Percentiles rank a stretch among this genome's conserved stretches.
These are phyloP conservation scores for Amphiprion clarkii DNA, from an alignment of 2,797 vertebrate genomes.

Conservation along the genomic window DNA sequence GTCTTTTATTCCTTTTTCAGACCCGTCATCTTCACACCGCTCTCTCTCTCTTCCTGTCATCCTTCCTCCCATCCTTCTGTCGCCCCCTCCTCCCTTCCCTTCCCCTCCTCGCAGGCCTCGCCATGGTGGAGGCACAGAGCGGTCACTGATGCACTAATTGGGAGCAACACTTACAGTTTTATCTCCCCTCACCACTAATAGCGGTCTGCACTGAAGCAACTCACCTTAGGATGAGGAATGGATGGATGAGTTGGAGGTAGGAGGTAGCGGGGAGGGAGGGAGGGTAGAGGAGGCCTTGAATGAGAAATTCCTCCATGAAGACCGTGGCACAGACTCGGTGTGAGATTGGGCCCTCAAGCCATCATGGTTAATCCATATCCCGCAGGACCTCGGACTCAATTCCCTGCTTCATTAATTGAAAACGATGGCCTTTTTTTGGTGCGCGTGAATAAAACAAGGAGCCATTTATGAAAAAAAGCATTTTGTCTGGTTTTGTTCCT, in stretches of 20 bases:
- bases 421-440: conserved; percentile 88
- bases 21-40: conserved; percentile 25
- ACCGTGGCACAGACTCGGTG: conserved; percentile 63
- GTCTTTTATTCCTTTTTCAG: conserved; percentile 52
- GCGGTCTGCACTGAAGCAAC: conserved; percentile 90
- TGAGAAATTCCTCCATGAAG: conserved; percentile 87
- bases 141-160: conserved; percentile 99
- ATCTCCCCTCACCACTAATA: conserved; percentile 97
- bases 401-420: conserved; percentile 99
- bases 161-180: conserved; percentile 99
- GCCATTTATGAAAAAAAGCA: conserved; percentile 64
- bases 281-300: conserved; percentile 81
- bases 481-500: conserved; percentile 80
- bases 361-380: conserved; percentile 96
- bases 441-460: conserved; percentile 77
- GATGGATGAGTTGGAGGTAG: conserved; percentile 62
- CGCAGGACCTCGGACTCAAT: conserved; percentile 93
- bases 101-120: conserved; percentile 54
- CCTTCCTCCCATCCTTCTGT: conserved; percentile 63
- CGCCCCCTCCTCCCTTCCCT: conserved; percentile 23
- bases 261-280: conserved; percentile 10
- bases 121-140: conserved; percentile 93
- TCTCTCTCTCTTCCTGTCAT: conserved; percentile 68
- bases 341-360: conserved; percentile 91
- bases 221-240: conserved; percentile 75